Evolutionary conservation across 2,797 vertebrate genomes (phyloP), one percentile per base, ranked within the genome.

Genomic region (Oreortyx pictus): DNA sequence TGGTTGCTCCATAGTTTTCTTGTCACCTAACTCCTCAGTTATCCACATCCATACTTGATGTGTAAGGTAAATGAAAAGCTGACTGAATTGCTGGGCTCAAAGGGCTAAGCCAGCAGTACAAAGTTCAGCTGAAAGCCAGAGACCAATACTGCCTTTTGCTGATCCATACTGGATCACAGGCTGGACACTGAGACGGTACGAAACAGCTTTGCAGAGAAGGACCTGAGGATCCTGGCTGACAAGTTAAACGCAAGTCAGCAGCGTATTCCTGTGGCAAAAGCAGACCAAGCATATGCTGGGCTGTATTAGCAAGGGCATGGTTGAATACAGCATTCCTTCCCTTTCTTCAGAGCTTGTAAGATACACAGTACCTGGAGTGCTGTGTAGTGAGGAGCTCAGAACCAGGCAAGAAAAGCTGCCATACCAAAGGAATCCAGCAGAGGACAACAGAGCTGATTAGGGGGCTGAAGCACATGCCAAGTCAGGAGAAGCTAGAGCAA

Each of bases 111-210:
- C 37, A 52, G 50, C 27, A 29, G 50, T 52, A 29, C 9, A 29
- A 52, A 52, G 29, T 31, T 29, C 29, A 41, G 7, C 1, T 0
- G 0, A 72, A 57, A 72, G 29, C 27, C 25, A 71, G 57, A 25
- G 14, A 19, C 43, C 52, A 46, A 27, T 14, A 17, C 27, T 61
- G 9, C 39, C 35, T 41, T 66, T 31, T 46, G 60, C 31, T 57
- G 43, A 71, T 37, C 68, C 60, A 66, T 5, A 50, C 3, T 11
- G 6, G 6, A 29, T 43, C 43, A 67, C 0, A 0, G 54, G 33
- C 14, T 54, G 20, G 49, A 6, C 20, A 35, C 27, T 29, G 22
- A 25, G 19, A 6, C 9, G n/a, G 27, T 9, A 62, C n/a, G 52
- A 77, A 62, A 33, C 19, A 50, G 39, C 24, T 61, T 61, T 76